Evolutionary conservation across 2,888 invertebrate species (phyloP).

Genomic region (Gibbula magus): DNA sequence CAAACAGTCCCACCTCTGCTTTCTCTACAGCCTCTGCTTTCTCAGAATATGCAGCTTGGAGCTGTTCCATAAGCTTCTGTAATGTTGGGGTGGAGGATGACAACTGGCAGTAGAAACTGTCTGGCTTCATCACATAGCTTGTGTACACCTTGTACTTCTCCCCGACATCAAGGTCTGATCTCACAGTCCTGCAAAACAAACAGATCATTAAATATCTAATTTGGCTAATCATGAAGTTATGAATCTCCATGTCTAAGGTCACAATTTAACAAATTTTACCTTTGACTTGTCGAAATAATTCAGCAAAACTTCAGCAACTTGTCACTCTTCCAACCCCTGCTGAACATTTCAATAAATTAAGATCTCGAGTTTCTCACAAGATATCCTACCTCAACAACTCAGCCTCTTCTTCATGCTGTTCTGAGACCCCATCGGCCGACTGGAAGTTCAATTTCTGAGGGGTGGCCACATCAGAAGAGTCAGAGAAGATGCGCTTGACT

Average conservation of each 20-base stretch:
- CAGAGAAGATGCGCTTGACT: conserved; percentile 53
- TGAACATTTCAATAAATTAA: too few relatives aligned
- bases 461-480: conserved; percentile 18
- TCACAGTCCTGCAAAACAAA: too few relatives aligned
- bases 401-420: background rate
- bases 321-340: too few relatives aligned
- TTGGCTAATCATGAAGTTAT: too few relatives aligned
- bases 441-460: conserved; percentile 1
- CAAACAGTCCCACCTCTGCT: conserved; percentile 36
- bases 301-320: too few relatives aligned
- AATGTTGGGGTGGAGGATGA: conserved; percentile 40
- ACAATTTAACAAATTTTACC: too few relatives aligned
- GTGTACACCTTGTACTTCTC: conserved; percentile 36
- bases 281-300: too few relatives aligned
- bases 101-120: conserved; percentile 58
- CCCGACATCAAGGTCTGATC: conserved; percentile 5
- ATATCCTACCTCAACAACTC: background rate
- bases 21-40: conserved; percentile 17
- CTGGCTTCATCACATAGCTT: conserved; percentile 45
- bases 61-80: conserved; percentile 44
- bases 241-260: too few relatives aligned
- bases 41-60: conserved; percentile 46
- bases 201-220: too few relatives aligned
- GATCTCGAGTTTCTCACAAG: too few relatives aligned
- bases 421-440: background rate